Evolutionary conservation across 2,888 invertebrate species (phyloP).

Genomic region (Coecobrya sp.): DNA sequence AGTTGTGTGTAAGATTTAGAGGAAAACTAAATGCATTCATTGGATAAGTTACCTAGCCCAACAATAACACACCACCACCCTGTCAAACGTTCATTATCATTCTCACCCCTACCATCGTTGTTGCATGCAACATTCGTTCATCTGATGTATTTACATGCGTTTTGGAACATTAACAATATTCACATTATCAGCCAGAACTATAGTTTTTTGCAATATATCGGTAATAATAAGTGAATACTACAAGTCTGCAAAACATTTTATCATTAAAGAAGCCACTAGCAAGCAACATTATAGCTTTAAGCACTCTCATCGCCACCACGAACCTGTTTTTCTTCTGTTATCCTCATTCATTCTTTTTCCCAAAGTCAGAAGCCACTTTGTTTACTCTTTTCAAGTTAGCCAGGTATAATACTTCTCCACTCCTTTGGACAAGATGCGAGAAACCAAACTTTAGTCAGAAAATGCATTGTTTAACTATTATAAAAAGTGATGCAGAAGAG

Average conservation of each 20-base stretch:
- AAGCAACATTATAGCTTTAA: neutral
- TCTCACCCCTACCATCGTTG: neutral
- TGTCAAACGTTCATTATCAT: neutral
- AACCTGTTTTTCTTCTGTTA: slow-evolving; percentile 38
- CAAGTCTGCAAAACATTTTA: neutral
- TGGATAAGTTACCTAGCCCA: slow-evolving; percentile 18
- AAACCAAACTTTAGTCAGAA: slow-evolving; percentile 4
- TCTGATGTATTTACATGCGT: neutral
- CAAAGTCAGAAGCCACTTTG: slow-evolving; percentile 30
- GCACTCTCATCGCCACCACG: neutral
- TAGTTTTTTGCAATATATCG: neutral
- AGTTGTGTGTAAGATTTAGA: neutral
- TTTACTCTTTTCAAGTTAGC: slow-evolving; percentile 6
- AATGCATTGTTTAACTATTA: slow-evolving; percentile 27
- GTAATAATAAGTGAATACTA: neutral
- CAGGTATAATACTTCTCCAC: slow-evolving; percentile 19
- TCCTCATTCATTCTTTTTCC: slow-evolving; percentile 36
- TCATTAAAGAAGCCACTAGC: slow-evolving; percentile 2
- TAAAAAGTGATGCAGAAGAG: neutral
- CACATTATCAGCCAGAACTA: neutral
- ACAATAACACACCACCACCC: neutral
- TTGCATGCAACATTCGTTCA: neutral
- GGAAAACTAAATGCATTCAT: neutral
- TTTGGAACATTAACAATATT: slow-evolving; percentile 6
- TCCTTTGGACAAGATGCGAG: neutral